Percentiles rank a stretch among this genome's conserved stretches.
Evolutionary conservation across 2,888 invertebrate genomes (phyloP).

Genomic region (Eupithecia tripunctaria): DNA sequence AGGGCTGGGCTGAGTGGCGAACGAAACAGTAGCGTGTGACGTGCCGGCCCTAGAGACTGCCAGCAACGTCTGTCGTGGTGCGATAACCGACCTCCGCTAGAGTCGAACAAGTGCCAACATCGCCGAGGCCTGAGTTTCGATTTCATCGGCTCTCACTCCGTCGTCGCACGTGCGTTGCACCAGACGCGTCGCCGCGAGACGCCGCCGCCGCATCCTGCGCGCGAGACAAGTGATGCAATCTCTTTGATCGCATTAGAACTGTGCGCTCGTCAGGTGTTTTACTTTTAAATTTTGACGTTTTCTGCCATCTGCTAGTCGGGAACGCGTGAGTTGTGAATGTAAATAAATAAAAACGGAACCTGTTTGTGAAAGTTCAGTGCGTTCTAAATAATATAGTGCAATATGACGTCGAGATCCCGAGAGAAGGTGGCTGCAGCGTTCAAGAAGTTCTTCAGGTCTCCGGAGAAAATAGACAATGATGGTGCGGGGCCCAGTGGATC

Average conservation of each 20-base stretch:
- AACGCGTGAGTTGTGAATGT: slow-evolving; percentile 56
- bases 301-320: slow-evolving; percentile 63
- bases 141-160: slow-evolving; percentile 71
- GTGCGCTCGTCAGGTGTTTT: slow-evolving; percentile 47
- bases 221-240: slow-evolving; percentile 66
- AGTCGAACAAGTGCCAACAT: slow-evolving; percentile 53
- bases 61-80: slow-evolving; percentile 58
- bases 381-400: slow-evolving; percentile 57
- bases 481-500: slow-evolving; percentile 86
- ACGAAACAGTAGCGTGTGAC: slow-evolving; percentile 56
- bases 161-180: slow-evolving; percentile 69
- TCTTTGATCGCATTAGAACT: slow-evolving; percentile 46
- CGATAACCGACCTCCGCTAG: slow-evolving; percentile 70
- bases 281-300: slow-evolving; percentile 63
- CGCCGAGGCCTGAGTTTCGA: slow-evolving; percentile 59
- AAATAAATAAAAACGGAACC: slow-evolving; percentile 56
- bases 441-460: slow-evolving; percentile 90
- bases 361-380: slow-evolving; percentile 60
- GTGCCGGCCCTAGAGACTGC: slow-evolving; percentile 60
- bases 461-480: slow-evolving; percentile 88
- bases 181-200: slow-evolving; percentile 50
- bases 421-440: slow-evolving; percentile 93
- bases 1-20: slow-evolving; percentile 50
- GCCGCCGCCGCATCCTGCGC: slow-evolving; percentile 50
- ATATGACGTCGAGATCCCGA: slow-evolving; percentile 91